Percentiles rank a stretch among this genome's conserved stretches.
Evolutionary conservation across 1,140 invertebrate genomes (phyloP).

Genomic region (Bombus sylvicola): DNA sequence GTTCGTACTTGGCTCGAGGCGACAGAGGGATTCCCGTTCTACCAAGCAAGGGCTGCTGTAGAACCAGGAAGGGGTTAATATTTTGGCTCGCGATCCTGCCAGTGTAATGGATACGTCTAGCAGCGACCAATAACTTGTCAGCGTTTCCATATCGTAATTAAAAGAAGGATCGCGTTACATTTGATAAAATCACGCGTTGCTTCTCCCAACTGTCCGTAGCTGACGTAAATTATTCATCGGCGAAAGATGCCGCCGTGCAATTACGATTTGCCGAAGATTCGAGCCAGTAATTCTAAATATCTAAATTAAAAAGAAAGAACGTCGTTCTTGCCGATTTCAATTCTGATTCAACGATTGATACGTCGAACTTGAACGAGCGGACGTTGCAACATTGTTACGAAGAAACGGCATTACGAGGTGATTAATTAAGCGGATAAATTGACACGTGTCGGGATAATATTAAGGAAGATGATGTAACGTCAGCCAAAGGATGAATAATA

Average conservation of each 20-base stretch:
- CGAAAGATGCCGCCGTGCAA: too few relatives aligned
- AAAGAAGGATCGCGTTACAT: slow-evolving; percentile 10
- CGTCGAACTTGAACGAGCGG: too few relatives aligned
- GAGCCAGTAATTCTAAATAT: background rate
- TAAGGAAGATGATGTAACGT: background rate
- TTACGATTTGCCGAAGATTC: background rate
- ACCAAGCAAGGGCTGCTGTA: slow-evolving; percentile 43
- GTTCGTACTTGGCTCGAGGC: background rate
- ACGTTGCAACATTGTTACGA: background rate
- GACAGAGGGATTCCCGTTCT: slow-evolving; percentile 26
- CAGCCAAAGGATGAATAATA: background rate
- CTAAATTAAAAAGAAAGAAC: background rate
- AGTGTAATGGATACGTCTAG: slow-evolving; percentile 51
- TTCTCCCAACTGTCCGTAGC: too few relatives aligned
- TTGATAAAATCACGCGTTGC: background rate
- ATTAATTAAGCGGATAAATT: slow-evolving; percentile 32
- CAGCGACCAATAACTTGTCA: slow-evolving; percentile 7
- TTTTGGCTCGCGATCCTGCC: slow-evolving; percentile 25
- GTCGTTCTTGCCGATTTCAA: background rate
- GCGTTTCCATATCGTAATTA: background rate
- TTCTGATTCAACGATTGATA: background rate
- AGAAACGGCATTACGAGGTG: background rate
- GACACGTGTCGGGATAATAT: background rate
- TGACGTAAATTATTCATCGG: background rate
- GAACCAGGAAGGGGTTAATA: slow-evolving; percentile 52